Percentiles rank a stretch among this genome's conserved stretches.
Conservation (phyloP, 1,140 invertebrate species). For the Drosophila ananassae region DNA sequence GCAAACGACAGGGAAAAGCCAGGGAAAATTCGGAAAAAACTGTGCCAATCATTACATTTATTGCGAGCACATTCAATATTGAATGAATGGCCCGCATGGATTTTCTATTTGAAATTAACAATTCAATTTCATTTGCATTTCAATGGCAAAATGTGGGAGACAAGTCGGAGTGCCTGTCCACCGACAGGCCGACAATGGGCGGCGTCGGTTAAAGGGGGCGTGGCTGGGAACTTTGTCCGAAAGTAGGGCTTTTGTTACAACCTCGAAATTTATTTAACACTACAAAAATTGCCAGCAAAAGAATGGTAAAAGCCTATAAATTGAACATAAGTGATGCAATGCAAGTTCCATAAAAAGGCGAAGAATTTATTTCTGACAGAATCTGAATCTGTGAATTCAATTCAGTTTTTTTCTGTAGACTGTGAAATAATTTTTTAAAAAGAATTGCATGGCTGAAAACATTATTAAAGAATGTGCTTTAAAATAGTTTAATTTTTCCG, state of each 20-base stretch:
- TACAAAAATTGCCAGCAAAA: slow-evolving; percentile 42
- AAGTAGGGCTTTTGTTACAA: slow-evolving; percentile 37
- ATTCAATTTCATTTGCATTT: slow-evolving; percentile 83
- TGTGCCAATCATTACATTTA: slow-evolving; percentile 82
- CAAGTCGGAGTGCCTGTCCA: slow-evolving; percentile 20
- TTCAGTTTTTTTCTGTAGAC: background rate
- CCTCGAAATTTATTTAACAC: slow-evolving; percentile 55
- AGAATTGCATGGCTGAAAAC: background rate
- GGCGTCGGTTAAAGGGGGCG: slow-evolving; percentile 2
- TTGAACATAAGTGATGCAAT: slow-evolving; percentile 43
- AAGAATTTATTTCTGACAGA: slow-evolving; percentile 29
- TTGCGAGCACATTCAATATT: slow-evolving; percentile 81
- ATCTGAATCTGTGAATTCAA: slow-evolving; percentile 1
- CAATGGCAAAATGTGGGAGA: slow-evolving; percentile 68
- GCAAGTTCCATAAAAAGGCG: slow-evolving; percentile 22
- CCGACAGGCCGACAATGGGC: background rate
- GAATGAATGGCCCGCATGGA: slow-evolving; percentile 77
- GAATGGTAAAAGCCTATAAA: slow-evolving; percentile 41
- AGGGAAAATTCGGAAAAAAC: slow-evolving; percentile 42
- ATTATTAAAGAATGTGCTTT: slow-evolving; percentile 2
- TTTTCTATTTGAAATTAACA: slow-evolving; percentile 83
- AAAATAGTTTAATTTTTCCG: background rate
- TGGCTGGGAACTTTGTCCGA: slow-evolving; percentile 3
- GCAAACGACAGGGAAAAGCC: background rate
- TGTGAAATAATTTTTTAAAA: background rate